Conservation (phyloP, 2,113 vertebrate genomes). For the Eclectus roratus region DNA sequence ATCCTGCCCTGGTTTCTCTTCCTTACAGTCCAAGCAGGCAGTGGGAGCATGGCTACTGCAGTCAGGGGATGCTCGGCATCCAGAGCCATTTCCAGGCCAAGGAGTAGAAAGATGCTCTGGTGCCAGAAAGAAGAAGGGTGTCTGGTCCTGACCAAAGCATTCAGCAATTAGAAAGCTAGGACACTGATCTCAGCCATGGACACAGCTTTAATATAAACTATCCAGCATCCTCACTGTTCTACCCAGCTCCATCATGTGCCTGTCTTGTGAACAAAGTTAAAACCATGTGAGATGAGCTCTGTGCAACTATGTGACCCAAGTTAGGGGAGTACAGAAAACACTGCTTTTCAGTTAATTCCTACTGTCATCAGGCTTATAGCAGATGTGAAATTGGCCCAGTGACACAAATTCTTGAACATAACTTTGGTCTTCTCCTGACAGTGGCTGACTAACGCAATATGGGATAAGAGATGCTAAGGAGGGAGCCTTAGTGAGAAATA, state of each 20-base stretch:
- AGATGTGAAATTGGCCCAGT: not conserved
- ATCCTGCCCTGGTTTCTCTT: not conserved
- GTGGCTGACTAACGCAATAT: not conserved
- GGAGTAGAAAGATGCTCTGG: not conserved
- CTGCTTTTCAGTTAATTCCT: not conserved
- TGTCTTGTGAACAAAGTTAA: not conserved
- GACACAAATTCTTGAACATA: not conserved
- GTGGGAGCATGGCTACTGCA: not conserved
- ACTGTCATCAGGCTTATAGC: not conserved
- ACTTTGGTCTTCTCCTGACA: not conserved
- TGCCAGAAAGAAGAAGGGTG: not conserved
- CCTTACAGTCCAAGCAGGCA: not conserved
- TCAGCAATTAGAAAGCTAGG: not conserved
- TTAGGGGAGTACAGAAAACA: not conserved
- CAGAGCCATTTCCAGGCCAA: not conserved
- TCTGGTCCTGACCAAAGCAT: not conserved
- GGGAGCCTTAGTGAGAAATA: not conserved
- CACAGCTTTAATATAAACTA: not conserved
- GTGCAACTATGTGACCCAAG: not conserved
- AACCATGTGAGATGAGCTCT: not conserved
- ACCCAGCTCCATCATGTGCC: not conserved
- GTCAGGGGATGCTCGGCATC: not conserved
- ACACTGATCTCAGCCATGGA: not conserved
- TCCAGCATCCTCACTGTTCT: fast-evolving
- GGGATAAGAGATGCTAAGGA: not conserved